These are phyloP conservation scores for Lamellibrachia columna DNA, from an alignment of 2,888 invertebrate species.

Conservation along the genomic window DNA sequence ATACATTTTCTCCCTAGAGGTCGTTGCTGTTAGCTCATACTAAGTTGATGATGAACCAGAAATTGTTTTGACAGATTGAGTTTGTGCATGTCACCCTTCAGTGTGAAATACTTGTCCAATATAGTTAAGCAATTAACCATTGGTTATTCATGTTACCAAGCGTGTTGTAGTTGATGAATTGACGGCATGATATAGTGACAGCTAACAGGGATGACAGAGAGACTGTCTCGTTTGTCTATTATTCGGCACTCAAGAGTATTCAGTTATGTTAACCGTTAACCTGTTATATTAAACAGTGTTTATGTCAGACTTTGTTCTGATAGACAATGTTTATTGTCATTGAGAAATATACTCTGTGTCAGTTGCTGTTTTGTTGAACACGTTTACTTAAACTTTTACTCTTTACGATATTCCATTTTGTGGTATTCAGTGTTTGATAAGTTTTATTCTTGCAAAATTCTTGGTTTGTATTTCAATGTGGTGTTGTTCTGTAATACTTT, in stretches of 20 bases:
- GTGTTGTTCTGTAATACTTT: not conserved
- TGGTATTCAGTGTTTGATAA: not conserved
- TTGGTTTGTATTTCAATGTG: not conserved
- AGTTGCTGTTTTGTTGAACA: constrained; percentile 1
- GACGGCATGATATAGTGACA: not conserved
- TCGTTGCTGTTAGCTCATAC: not conserved
- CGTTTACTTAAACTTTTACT: not conserved
- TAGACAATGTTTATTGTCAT: not conserved
- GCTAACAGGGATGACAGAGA: not conserved
- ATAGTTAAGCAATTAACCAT: not conserved
- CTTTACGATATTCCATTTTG: not conserved
- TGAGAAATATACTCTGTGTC: not conserved
- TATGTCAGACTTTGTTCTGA: not conserved
- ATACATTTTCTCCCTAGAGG: not conserved
- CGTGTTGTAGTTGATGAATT: not conserved
- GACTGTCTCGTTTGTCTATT: too few species aligned
- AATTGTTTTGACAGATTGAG: not conserved
- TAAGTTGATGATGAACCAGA: not conserved
- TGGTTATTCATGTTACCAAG: not conserved
- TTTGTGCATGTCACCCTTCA: not conserved
- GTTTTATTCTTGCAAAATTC: not conserved
- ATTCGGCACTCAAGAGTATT: too few species aligned
- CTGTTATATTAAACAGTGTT: not conserved
- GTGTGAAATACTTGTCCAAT: not conserved
- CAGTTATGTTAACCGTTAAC: too few species aligned